A percentile compares a stretch with the other conserved stretches of the same genome.
Evolutionary conservation across 2,888 invertebrate species (phyloP).

Genomic region (Eulithis testata): DNA sequence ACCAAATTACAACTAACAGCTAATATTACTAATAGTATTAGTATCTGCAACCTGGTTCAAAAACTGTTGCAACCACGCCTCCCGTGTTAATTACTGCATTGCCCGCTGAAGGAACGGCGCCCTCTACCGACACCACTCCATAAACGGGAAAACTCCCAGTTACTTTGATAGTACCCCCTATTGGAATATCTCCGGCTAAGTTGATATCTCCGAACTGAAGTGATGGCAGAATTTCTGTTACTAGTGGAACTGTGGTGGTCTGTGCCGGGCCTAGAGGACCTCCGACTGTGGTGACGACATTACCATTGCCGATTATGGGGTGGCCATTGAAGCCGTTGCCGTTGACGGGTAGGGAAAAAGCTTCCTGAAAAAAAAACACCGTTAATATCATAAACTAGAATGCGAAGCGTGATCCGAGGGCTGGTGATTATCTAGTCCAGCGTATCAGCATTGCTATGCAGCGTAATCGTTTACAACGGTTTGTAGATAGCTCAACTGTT

Average conservation of each 20-base stretch:
- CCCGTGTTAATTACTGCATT: conserved; percentile 62
- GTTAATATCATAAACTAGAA: too few relatives aligned
- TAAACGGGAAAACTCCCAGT: conserved; percentile 72
- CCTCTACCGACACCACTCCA: conserved; percentile 67
- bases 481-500: too few relatives aligned
- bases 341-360: conserved; percentile 40
- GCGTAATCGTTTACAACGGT: too few relatives aligned
- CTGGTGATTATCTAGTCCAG: too few relatives aligned
- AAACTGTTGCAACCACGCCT: conserved; percentile 40
- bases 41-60: conserved; percentile 32
- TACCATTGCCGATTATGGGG: conserved; percentile 37
- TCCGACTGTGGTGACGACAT: conserved; percentile 40
- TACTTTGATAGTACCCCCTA: conserved; percentile 68
- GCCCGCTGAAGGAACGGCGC: conserved; percentile 64
- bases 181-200: conserved; percentile 64
- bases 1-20: background rate
- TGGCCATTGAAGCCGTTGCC: conserved; percentile 38
- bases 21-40: background rate
- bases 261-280: conserved; percentile 32
- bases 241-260: conserved; percentile 58
- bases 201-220: conserved; percentile 68
- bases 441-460: too few relatives aligned
- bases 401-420: too few relatives aligned
- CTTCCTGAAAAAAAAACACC: conserved; percentile 44
- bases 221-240: conserved; percentile 66